phyloP scores from a whole-genome alignment of 2,888 invertebrate genomes.

The Lasioglossum oenotherae region DNA sequence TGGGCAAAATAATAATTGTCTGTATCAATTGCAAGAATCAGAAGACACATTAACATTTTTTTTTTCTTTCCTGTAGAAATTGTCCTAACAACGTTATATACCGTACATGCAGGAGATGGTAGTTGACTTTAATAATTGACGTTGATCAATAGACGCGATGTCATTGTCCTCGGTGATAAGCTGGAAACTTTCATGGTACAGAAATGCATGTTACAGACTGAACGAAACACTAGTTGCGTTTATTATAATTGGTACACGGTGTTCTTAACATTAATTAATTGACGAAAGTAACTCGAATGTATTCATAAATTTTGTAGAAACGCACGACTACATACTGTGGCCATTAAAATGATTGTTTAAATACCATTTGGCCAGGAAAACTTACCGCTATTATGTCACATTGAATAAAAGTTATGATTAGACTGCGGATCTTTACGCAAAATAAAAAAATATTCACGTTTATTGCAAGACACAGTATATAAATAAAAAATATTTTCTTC shows the following conservation, averaged over 20 bases:
- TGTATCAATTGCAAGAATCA: no score
- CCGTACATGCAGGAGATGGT: neutral
- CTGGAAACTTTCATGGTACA: neutral
- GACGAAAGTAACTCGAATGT: no score
- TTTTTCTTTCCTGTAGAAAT: neutral
- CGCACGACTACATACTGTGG: no score
- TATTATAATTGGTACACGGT: neutral
- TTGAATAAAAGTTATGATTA: neutral
- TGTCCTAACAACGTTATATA: neutral
- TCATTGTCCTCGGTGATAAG: conserved; percentile 13
- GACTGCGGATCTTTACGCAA: no score
- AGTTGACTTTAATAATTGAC: conserved; percentile 16
- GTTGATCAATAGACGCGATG: conserved; percentile 25
- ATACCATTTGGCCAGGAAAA: neutral
- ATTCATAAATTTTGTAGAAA: no score
- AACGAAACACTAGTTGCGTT: neutral
- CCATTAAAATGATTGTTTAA: neutral
- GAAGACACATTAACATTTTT: no score
- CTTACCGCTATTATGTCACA: neutral
- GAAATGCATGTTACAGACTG: neutral
- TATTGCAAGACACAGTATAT: no score
- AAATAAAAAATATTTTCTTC: no score
- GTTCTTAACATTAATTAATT: neutral
- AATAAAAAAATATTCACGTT: no score
- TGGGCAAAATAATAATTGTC: no score